Evolutionary conservation across 1,140 invertebrate genomes (phyloP).

Genomic region (Aphaenogaster rudis): DNA sequence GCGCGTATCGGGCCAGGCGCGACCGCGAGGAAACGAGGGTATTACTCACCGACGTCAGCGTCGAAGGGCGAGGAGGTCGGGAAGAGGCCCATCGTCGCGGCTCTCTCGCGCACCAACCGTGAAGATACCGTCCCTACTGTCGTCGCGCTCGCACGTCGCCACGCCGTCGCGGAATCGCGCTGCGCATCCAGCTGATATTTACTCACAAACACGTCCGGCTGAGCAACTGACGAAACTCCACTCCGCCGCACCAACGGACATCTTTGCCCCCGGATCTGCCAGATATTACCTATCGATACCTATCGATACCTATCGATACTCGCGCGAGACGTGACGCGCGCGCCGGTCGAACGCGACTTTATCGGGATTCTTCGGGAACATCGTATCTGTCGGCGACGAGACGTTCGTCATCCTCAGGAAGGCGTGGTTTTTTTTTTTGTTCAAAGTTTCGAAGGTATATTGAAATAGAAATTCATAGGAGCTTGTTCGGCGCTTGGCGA

Average conservation of each 20-base stretch:
- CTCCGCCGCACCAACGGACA: constrained; percentile 77
- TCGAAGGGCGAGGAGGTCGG: constrained; percentile 90
- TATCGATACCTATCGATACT: neutral
- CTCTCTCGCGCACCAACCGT: neutral
- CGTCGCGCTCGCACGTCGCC: constrained; percentile 53
- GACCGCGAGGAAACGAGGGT: neutral
- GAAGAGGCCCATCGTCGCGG: constrained; percentile 89
- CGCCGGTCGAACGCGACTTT: too few species aligned
- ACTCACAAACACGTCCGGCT: constrained; percentile 77
- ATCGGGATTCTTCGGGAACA: too few species aligned
- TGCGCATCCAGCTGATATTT: constrained; percentile 81
- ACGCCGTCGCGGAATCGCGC: constrained; percentile 68
- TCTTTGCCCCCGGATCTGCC: constrained; percentile 76
- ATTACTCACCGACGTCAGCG: constrained; percentile 91
- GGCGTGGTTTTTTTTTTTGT: neutral
- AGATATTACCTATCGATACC: constrained; percentile 12
- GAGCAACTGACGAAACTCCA: constrained; percentile 83
- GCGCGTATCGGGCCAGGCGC: neutral
- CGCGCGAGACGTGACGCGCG: neutral
- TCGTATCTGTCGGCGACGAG: neutral
- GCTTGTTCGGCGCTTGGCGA: neutral
- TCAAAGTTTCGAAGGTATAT: neutral
- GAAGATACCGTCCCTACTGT: neutral
- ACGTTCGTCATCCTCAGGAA: neutral
- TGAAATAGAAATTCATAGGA: neutral